Conservation (phyloP, 2,888 invertebrate species). For the Pachycephus smyrnensis region DNA sequence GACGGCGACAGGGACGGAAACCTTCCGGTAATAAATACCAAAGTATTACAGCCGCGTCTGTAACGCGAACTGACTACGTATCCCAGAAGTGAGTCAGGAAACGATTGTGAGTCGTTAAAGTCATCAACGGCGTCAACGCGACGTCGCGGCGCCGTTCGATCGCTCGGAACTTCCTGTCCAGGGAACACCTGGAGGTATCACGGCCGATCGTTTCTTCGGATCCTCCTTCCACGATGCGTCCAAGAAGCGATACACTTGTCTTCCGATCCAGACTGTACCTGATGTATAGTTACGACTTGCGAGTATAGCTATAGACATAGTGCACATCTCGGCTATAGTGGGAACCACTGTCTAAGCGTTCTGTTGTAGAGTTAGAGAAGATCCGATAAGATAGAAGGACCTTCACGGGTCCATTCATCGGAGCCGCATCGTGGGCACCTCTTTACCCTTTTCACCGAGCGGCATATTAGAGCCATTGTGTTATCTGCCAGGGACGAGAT, state of each 20-base stretch:
- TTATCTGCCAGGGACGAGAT: slow-evolving; percentile 60
- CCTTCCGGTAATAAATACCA: background rate
- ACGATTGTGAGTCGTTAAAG: background rate
- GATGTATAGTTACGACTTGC: background rate
- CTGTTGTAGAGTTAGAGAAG: slow-evolving; percentile 45
- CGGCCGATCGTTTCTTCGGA: background rate
- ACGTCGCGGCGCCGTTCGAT: background rate
- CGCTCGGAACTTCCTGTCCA: background rate
- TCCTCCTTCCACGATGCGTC: background rate
- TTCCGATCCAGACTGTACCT: background rate
- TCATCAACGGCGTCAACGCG: background rate
- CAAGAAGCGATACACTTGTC: background rate
- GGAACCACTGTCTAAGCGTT: slow-evolving; percentile 42
- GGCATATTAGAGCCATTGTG: slow-evolving; percentile 62
- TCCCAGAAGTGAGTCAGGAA: background rate
- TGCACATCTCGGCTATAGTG: background rate
- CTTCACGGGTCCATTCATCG: slow-evolving; percentile 52
- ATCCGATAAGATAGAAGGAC: slow-evolving; percentile 59
- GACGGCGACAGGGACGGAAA: background rate
- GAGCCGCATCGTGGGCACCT: slow-evolving; percentile 33
- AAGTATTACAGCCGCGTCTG: background rate
- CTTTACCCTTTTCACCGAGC: slow-evolving; percentile 52
- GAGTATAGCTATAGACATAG: background rate
- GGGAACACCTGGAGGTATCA: background rate
- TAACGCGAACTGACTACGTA: background rate